phyloP scores from a whole-genome alignment of 2,888 invertebrate species.

The Drosophila aldrichi region DNA sequence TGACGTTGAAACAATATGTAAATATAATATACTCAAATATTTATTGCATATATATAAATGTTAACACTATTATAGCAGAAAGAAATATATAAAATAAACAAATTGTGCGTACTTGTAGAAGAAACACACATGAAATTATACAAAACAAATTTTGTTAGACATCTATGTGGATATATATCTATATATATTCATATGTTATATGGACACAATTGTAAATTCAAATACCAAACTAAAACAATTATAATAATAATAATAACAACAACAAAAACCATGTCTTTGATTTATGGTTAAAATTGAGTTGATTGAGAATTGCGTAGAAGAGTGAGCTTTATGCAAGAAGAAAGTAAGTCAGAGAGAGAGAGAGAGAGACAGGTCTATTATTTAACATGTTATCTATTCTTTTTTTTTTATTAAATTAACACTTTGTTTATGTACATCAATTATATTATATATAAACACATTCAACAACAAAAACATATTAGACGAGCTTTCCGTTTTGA shows the following conservation, averaged over 20 bases:
- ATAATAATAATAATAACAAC: conserved; percentile 15
- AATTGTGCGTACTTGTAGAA: conserved; percentile 39
- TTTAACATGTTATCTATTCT: neutral
- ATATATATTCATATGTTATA: conserved; percentile 38
- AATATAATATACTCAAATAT: conserved; percentile 71
- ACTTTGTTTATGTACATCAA: conserved; percentile 4
- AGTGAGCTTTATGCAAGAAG: neutral
- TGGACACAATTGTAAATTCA: conserved; percentile 48
- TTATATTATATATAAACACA: neutral
- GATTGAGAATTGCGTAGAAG: conserved; percentile 2
- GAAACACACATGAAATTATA: conserved; percentile 57
- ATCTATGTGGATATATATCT: conserved; percentile 43
- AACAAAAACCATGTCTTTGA: neutral
- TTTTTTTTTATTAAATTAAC: neutral
- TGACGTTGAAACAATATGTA: conserved; percentile 66
- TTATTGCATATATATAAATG: conserved; percentile 65
- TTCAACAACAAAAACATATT: conserved; percentile 1
- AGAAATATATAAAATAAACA: conserved; percentile 4
- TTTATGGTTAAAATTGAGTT: neutral
- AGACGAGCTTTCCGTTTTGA: neutral
- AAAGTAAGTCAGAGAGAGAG: neutral
- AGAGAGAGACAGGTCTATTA: neutral
- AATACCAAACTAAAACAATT: conserved; percentile 50
- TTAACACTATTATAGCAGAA: conserved; percentile 26
- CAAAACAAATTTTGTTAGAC: conserved; percentile 68